A percentile compares a stretch with the other conserved stretches of the same genome.
Conservation (phyloP, 1,140 invertebrate species). For the Carposina sasakii region DNA sequence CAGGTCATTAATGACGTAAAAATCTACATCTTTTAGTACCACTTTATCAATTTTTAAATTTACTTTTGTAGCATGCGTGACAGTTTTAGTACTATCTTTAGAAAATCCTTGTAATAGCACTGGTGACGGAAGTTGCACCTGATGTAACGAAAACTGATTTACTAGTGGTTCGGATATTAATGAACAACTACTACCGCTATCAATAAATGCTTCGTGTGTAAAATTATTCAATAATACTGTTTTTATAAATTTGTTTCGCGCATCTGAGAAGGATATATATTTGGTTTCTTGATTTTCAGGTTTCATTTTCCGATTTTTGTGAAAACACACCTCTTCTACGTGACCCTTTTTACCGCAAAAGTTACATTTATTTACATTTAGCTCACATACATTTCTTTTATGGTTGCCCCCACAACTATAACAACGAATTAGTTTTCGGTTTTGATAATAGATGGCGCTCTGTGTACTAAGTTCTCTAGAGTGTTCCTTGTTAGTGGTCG, state of each 20-base stretch:
- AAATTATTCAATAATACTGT: not conserved
- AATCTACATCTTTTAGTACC: not conserved
- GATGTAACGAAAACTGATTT: not conserved
- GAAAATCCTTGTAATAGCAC: not conserved
- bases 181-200: slow-evolving; percentile 1
- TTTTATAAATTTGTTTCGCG: not conserved
- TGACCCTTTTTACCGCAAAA: not conserved
- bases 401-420: not conserved
- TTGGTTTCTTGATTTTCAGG: not conserved
- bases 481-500: not conserved
- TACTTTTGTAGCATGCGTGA: not conserved
- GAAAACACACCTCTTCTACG: not conserved
- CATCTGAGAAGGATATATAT: not conserved
- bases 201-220: not conserved
- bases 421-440: not conserved
- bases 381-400: not conserved
- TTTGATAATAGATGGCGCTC: not conserved
- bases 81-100: not conserved
- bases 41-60: not conserved
- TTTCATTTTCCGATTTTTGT: not conserved
- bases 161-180: not conserved
- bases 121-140: not conserved
- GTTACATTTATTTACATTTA: not conserved
- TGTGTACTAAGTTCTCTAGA: not conserved
- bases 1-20: not conserved